Evolutionary conservation across 2,113 vertebrate species (phyloP).

Genomic region (Callochromis pleurospilus): DNA sequence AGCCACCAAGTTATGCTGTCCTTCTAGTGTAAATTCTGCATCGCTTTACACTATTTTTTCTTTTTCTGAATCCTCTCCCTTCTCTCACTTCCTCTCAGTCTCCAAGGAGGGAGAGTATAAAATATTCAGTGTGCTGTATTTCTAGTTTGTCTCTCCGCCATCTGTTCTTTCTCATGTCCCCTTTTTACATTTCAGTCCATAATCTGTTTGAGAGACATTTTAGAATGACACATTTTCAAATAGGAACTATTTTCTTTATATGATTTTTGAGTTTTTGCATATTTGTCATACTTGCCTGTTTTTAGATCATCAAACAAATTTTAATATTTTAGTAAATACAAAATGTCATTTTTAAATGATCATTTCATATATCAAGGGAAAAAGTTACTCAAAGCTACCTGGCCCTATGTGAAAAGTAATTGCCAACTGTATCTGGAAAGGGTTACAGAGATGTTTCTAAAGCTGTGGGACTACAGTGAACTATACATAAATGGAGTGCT

Average conservation of each 20-base stretch:
- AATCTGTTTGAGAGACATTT: not conserved
- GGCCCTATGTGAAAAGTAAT: not conserved
- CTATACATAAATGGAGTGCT: not conserved
- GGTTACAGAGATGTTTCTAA: not conserved
- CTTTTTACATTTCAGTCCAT: not conserved
- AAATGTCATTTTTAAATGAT: accelerated
- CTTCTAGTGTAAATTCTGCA: not conserved
- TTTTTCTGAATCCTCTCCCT: not conserved
- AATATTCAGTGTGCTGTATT: conserved; percentile 25
- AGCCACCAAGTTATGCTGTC: not conserved
- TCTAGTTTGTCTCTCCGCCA: not conserved
- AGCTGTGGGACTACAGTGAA: not conserved
- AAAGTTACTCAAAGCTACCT: not conserved
- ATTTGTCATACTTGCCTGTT: not conserved
- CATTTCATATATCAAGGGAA: not conserved
- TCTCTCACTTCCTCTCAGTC: not conserved
- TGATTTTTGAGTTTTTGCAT: not conserved
- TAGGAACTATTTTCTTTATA: not conserved
- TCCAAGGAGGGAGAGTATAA: not conserved
- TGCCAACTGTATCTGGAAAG: not conserved
- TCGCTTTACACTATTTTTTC: not conserved
- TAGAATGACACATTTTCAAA: not conserved
- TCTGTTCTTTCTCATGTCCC: not conserved
- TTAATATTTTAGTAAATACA: accelerated
- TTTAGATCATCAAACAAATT: not conserved